A percentile compares a stretch with the other conserved stretches of the same genome.
Conservation (phyloP, 2,113 vertebrate genomes). For the Pongo abelii region DNA sequence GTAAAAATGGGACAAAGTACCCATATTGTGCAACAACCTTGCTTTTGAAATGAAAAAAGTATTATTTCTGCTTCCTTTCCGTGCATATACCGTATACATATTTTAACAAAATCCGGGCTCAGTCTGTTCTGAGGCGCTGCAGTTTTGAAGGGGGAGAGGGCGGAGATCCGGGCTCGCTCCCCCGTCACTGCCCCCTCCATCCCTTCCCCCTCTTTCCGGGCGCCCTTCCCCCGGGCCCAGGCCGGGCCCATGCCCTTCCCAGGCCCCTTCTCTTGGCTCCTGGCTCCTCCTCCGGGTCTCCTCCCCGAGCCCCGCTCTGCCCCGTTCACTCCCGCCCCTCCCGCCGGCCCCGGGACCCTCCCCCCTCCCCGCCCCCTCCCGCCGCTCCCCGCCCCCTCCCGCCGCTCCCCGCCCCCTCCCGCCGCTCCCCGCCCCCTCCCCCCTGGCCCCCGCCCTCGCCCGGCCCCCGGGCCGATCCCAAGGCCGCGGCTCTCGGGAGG, state of each 20-base stretch:
- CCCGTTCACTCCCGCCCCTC: background rate
- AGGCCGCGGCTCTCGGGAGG: slow-evolving; percentile 49
- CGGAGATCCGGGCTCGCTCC: background rate
- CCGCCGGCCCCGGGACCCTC: background rate
- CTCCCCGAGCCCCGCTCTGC: fast-evolving
- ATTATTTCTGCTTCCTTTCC: background rate
- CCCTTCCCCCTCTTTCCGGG: background rate
- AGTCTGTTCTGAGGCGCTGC: background rate
- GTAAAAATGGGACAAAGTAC: background rate
- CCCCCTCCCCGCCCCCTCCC: too few species aligned
- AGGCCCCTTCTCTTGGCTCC: background rate
- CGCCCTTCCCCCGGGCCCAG: background rate
- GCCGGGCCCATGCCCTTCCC: background rate
- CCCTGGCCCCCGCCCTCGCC: too few species aligned
- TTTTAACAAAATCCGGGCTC: background rate
- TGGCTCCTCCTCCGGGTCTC: background rate
- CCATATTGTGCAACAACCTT: background rate
- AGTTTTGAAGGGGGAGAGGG: background rate
- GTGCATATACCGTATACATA: background rate
- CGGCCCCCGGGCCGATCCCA: background rate
- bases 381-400: background rate
- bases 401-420: background rate
- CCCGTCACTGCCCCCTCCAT: too few species aligned
- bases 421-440: background rate
- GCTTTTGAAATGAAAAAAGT: background rate